These are phyloP conservation scores for Cavia porcellus DNA, from an alignment of 2,113 vertebrate genomes.

Conservation along the genomic window DNA sequence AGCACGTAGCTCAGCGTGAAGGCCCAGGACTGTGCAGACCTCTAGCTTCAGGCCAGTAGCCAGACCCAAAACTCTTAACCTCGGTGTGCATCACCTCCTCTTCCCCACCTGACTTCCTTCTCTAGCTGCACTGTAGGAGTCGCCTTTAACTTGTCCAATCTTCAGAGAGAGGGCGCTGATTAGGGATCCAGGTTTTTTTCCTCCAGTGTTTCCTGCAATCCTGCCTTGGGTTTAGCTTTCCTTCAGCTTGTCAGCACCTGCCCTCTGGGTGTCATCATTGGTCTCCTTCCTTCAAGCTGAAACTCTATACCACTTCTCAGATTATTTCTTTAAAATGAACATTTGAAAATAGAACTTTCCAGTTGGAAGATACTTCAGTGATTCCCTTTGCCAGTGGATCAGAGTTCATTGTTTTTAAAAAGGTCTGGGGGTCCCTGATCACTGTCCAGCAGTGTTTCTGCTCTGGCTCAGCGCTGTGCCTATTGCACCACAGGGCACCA, in stretches of 20 bases:
- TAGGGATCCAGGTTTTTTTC: background rate
- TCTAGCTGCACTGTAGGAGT: background rate
- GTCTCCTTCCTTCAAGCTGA: background rate
- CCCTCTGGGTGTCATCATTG: background rate
- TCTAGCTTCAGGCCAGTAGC: background rate
- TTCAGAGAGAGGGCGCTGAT: background rate
- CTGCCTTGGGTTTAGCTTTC: background rate
- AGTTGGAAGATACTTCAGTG: background rate
- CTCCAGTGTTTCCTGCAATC: background rate
- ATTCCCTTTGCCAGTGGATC: background rate
- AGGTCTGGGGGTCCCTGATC: background rate
- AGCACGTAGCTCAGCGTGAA: background rate
- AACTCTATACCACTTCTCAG: background rate
- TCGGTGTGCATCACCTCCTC: background rate
- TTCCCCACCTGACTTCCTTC: background rate
- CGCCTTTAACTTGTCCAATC: background rate
- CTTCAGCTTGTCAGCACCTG: background rate
- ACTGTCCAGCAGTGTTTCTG: background rate
- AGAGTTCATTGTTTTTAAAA: background rate
- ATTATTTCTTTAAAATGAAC: slow-evolving; percentile 2
- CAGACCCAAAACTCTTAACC: background rate
- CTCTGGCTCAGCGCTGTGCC: background rate
- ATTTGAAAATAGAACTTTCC: background rate
- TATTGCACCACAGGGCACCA: background rate
- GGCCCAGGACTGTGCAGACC: background rate